Base-by-base conservation (phyloP, 1,140 invertebrate genomes). In the Andrena cerasifolii region DNA sequence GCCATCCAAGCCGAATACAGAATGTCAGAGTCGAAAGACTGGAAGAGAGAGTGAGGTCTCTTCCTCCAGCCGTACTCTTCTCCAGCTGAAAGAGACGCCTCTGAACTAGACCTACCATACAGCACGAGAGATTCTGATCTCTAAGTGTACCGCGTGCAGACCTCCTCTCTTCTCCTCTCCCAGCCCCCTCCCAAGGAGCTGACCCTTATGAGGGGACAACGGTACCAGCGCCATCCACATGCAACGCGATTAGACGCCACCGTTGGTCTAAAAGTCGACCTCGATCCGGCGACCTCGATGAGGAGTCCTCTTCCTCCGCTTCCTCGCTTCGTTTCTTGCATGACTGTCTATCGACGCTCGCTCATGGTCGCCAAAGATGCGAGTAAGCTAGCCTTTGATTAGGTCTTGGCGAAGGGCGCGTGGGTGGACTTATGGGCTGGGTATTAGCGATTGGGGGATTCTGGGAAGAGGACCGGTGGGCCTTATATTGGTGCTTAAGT, bases 281-380 rank as follows among this genome's bases (percentile, higher is more conserved):
- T 80, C 82, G 75, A 86, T 89, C 72, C 36, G 76, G 28, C 79
- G 80, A 78, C 88, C 86, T 86, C 84, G 80, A 87, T 89, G 83
- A 80, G 63, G 62, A 40, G 75, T 82, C 62, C 74, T 71, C 24
- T 5, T 18, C 40, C 31, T 61, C 24, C 40, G 56, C 47, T 16
- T 59, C 47, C n/a, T n/a, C 12, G 24, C 5, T 24, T 72, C 16
- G 3, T 58, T 45, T 78, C 49, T 40, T 54, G 4, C 12, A 47
- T 18, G 58, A 16, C 18, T 12, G 26, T n/a, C 5, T n/a, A 21
- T 14, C 4, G 12, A 1, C 12, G 18, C 10, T 59, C 18, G 33
- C 10, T 61, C n/a, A 8, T 8, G n/a, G 8, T 61, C 33, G 4
- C n/a, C 2, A 3, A 5, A 33, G 18, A 10, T 16, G 18, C 6